Conservation (phyloP, 1,140 invertebrate genomes). For the Anastrepha ludens region DNA sequence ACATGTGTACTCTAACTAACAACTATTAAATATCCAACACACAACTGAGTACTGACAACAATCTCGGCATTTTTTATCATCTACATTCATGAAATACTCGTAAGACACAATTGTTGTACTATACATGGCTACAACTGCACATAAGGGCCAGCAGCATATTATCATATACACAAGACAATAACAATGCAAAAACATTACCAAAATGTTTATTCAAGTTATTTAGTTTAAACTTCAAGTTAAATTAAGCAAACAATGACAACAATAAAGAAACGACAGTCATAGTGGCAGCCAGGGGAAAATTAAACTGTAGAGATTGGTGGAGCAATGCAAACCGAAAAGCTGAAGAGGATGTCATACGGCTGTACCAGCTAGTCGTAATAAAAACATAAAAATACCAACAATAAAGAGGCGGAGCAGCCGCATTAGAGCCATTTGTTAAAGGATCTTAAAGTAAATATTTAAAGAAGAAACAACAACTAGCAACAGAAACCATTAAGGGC, state of each 20-base stretch:
- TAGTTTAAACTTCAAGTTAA: conserved; percentile 57
- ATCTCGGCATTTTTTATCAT: background rate
- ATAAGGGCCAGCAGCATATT: conserved; percentile 10
- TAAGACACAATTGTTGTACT: background rate
- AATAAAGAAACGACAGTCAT: background rate
- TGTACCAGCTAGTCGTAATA: background rate
- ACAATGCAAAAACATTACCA: conserved; percentile 45
- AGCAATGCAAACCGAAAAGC: background rate
- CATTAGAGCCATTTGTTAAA: conserved; percentile 52
- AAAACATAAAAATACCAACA: conserved; percentile 26
- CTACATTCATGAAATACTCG: background rate
- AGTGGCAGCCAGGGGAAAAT: background rate
- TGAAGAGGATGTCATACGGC: background rate
- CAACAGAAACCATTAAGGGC: conserved; percentile 1
- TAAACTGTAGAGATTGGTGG: background rate
- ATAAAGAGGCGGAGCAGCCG: background rate
- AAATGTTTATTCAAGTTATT: conserved; percentile 56
- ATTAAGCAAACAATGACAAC: conserved; percentile 55
- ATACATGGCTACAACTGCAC: background rate
- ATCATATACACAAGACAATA: conserved; percentile 8
- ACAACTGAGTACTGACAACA: background rate
- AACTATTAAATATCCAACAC: too few relatives aligned
- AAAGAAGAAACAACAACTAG: conserved; percentile 42
- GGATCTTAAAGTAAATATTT: conserved; percentile 55
- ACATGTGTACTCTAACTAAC: too few relatives aligned